Evolutionary conservation across 2,797 vertebrate genomes (phyloP).

Genomic region (Hemitrygon akajei): DNA sequence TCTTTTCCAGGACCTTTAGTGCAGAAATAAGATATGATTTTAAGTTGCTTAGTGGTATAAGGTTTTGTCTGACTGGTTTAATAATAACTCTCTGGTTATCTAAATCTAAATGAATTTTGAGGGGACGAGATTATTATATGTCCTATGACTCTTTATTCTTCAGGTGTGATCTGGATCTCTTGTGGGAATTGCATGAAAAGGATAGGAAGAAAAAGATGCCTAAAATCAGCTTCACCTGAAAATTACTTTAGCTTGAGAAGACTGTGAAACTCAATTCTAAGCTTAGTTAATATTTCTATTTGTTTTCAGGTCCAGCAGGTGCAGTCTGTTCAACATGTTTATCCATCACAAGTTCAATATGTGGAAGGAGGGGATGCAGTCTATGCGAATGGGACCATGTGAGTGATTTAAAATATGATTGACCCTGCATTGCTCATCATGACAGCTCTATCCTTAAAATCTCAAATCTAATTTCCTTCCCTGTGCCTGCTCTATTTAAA

Average conservation of each 20-base stretch:
- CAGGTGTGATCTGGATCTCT: not conserved
- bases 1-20: not conserved
- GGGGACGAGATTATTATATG: not conserved
- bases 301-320: conserved; percentile 55
- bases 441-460: not conserved
- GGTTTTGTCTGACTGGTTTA: not conserved
- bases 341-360: conserved; percentile 89
- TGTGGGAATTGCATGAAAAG: not conserved
- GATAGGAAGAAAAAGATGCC: no score
- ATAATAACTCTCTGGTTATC: not conserved
- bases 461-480: not conserved
- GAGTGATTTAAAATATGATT: conserved; percentile 47
- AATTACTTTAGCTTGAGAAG: not conserved
- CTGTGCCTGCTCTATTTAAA: not conserved
- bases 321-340: conserved; percentile 81
- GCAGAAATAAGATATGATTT: not conserved
- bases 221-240: not conserved
- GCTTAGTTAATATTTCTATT: not conserved
- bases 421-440: not conserved
- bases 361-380: conserved; percentile 86
- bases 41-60: not conserved
- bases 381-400: conserved; percentile 94
- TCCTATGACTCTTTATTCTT: not conserved
- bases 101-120: not conserved
- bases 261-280: not conserved